Evolutionary conservation across 2,113 vertebrate genomes (phyloP).

Genomic region (Tricholaema leucomelas): DNA sequence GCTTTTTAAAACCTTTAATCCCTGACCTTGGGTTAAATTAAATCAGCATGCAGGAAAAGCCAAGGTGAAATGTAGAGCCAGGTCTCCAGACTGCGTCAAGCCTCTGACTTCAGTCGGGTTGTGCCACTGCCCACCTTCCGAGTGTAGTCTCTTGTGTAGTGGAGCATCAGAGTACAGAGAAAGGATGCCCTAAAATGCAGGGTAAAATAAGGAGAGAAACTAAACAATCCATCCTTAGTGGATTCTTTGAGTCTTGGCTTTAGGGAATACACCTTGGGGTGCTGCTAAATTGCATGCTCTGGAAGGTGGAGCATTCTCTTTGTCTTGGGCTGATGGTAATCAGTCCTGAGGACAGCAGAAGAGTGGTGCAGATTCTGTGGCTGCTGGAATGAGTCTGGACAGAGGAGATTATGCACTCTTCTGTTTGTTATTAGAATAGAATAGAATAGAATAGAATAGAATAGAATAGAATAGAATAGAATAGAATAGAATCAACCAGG

Average conservation of each 20-base stretch:
- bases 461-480: too few relatives aligned
- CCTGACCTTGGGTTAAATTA: constrained; percentile 65
- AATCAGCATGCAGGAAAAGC: constrained; percentile 32
- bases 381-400: background rate
- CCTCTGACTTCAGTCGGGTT: background rate
- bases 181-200: background rate
- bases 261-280: rapidly evolving
- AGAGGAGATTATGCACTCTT: too few relatives aligned
- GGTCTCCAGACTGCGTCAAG: constrained; percentile 23
- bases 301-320: background rate
- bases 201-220: background rate
- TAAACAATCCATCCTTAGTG: background rate
- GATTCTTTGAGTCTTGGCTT: background rate
- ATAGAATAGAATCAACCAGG: too few relatives aligned
- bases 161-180: background rate
- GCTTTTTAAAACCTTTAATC: constrained; percentile 30
- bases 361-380: background rate
- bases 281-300: background rate
- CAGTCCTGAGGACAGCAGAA: background rate
- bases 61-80: constrained; percentile 49
- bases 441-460: too few relatives aligned
- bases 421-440: background rate
- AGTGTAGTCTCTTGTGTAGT: background rate
- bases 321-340: background rate
- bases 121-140: background rate